A percentile compares a stretch with the other conserved stretches of the same genome.
Conservation (phyloP, 2,888 invertebrate genomes). For the Selenia dentaria region DNA sequence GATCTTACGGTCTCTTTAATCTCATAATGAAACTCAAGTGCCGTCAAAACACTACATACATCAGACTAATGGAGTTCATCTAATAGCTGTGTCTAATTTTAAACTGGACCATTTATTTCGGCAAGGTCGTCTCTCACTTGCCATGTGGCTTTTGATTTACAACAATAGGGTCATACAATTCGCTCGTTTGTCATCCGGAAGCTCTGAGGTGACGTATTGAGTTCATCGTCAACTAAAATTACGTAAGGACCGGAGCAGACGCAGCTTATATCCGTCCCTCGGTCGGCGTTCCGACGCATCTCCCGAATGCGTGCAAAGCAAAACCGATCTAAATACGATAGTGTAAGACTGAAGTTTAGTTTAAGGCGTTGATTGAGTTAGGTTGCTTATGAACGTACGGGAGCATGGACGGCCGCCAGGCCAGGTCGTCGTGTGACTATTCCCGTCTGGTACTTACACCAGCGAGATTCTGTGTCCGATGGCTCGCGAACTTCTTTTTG, state of each 20-base stretch:
- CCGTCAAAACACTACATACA: constrained; percentile 45
- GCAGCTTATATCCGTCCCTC: constrained; percentile 71
- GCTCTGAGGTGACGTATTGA: constrained; percentile 73
- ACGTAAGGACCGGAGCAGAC: constrained; percentile 77
- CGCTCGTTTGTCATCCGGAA: constrained; percentile 73
- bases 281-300: constrained; percentile 47
- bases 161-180: constrained; percentile 54
- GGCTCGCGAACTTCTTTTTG: constrained; percentile 62
- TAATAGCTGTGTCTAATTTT: constrained; percentile 48
- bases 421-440: constrained; percentile 80
- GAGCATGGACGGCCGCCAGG: constrained; percentile 78
- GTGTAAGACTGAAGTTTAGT: constrained; percentile 62
- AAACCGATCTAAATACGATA: constrained; percentile 54
- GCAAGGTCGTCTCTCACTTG: constrained; percentile 59
- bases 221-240: constrained; percentile 77
- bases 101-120: constrained; percentile 38
- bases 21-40: constrained; percentile 43
- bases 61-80: constrained; percentile 45
- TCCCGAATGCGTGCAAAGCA: constrained; percentile 42
- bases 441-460: constrained; percentile 81
- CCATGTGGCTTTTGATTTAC: constrained; percentile 52
- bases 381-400: constrained; percentile 50
- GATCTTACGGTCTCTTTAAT: constrained; percentile 36
- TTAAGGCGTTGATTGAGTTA: constrained; percentile 50
- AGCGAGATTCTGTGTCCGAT: constrained; percentile 68